Conservation (phyloP, 2,113 vertebrate genomes). For the Phrynosoma blainvillii region DNA sequence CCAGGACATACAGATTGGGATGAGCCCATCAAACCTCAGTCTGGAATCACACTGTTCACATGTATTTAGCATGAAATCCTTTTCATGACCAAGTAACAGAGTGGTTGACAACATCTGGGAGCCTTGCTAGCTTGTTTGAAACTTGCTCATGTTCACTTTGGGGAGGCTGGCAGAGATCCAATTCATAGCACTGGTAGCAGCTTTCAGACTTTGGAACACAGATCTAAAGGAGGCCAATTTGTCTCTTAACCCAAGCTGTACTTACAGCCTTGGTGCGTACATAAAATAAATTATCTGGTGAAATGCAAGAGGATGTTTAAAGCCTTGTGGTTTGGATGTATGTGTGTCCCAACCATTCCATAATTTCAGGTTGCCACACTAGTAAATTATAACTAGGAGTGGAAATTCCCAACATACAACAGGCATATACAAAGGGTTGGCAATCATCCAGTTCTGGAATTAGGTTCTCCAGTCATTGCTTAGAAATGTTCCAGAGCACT, state of each 20-base stretch:
- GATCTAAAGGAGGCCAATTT: conserved; percentile 29
- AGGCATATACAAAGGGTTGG: background rate
- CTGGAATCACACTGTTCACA: background rate
- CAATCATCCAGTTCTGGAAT: conserved; percentile 1
- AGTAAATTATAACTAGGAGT: conserved; percentile 14
- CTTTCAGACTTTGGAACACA: conserved; percentile 4
- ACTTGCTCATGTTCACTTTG: background rate
- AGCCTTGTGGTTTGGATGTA: conserved; percentile 23
- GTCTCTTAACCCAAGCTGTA: conserved; percentile 2
- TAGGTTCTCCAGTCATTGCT: background rate
- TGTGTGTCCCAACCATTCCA: conserved; percentile 13
- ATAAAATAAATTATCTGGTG: conserved; percentile 27
- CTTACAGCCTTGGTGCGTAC: conserved; percentile 9
- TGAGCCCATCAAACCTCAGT: background rate
- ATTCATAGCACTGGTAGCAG: conserved; percentile 8
- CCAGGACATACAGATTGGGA: background rate
- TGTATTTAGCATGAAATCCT: background rate
- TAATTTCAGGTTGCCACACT: conserved; percentile 29
- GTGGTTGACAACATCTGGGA: background rate
- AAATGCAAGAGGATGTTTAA: conserved; percentile 28
- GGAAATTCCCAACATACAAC: background rate
- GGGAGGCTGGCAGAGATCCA: conserved; percentile 7
- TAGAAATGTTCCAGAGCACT: background rate
- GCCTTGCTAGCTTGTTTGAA: background rate
- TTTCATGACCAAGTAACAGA: background rate